Percentiles rank a stretch among this genome's conserved stretches.
Evolutionary conservation across 2,113 vertebrate genomes (phyloP).

Genomic region (Tretioscincus oriximinensis): DNA sequence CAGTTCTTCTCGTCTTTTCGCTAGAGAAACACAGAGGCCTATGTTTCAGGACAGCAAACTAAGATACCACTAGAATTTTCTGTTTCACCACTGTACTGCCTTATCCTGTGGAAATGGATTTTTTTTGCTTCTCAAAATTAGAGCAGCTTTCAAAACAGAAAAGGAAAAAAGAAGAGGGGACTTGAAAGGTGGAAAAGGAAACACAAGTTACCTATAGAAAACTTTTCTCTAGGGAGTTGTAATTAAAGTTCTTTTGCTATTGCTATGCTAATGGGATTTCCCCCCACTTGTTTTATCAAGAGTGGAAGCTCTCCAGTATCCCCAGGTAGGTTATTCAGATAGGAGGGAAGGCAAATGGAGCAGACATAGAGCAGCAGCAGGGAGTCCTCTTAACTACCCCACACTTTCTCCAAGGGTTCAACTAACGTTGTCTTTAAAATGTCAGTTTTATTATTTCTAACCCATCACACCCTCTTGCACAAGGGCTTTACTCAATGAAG

Average conservation of each 20-base stretch:
- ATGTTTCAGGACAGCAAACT: no score
- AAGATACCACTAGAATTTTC: no score
- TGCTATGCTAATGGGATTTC: slow-evolving; percentile 66
- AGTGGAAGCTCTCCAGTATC: slow-evolving; percentile 43
- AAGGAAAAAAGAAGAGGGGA: slow-evolving; percentile 12
- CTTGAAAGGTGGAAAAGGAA: background rate
- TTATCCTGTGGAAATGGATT: background rate
- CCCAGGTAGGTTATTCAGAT: slow-evolving; percentile 51
- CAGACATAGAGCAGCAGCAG: slow-evolving; percentile 59
- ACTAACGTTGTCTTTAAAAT: slow-evolving; percentile 71
- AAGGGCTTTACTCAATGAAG: slow-evolving; percentile 72
- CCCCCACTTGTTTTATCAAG: slow-evolving; percentile 59
- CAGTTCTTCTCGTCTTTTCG: no score
- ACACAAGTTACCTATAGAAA: background rate
- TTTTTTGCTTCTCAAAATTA: background rate
- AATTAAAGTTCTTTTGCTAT: slow-evolving; percentile 61
- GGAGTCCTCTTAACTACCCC: slow-evolving; percentile 55
- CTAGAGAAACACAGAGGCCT: background rate
- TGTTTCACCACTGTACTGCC: no score
- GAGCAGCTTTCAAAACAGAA: slow-evolving; percentile 12
- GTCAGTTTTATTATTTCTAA: slow-evolving; percentile 79
- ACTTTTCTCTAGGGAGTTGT: slow-evolving; percentile 41
- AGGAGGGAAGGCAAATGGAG: slow-evolving; percentile 59
- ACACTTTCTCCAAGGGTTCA: slow-evolving; percentile 60
- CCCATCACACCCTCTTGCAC: slow-evolving; percentile 73